Conservation (phyloP, 2,888 invertebrate genomes). For the Sinhomidia bicolor region DNA sequence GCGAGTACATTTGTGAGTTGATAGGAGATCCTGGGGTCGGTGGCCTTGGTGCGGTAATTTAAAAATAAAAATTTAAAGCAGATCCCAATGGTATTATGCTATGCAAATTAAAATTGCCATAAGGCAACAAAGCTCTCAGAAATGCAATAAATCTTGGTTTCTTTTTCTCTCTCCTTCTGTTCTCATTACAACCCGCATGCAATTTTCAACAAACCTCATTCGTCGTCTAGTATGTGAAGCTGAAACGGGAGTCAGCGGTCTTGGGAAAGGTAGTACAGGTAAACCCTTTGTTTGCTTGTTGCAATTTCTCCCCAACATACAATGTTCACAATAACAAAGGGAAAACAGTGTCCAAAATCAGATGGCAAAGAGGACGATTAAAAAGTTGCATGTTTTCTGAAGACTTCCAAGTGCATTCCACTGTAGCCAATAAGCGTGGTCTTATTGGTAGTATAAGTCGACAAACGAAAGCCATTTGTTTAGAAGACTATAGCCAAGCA, state of each 20-base stretch:
- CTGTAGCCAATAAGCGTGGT: slow-evolving; percentile 15
- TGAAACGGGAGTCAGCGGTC: slow-evolving; percentile 63
- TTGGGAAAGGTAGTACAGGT: slow-evolving; percentile 70
- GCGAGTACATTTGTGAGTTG: slow-evolving; percentile 66
- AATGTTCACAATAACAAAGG: slow-evolving; percentile 56
- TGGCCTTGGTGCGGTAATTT: slow-evolving; percentile 61
- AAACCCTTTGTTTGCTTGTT: slow-evolving; percentile 60
- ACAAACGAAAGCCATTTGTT: slow-evolving; percentile 62
- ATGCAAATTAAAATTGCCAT: slow-evolving; percentile 8
- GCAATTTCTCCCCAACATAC: slow-evolving; percentile 63
- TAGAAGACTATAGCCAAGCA: slow-evolving; percentile 67
- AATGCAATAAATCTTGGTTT: slow-evolving; percentile 61
- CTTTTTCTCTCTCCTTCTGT: slow-evolving; percentile 8
- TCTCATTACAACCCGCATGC: background rate
- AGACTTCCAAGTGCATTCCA: slow-evolving; percentile 66
- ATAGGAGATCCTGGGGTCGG: slow-evolving; percentile 64
- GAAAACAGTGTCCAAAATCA: slow-evolving; percentile 55
- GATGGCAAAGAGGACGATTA: slow-evolving; percentile 57
- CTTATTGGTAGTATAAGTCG: slow-evolving; percentile 66
- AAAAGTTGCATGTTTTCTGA: slow-evolving; percentile 60
- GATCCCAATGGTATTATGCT: background rate
- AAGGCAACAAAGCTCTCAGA: background rate
- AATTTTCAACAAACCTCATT: background rate
- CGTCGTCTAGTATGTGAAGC: slow-evolving; percentile 52
- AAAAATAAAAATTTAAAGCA: slow-evolving; percentile 15